Percentiles rank a stretch among this genome's conserved stretches.
Evolutionary conservation across 1,140 invertebrate genomes (phyloP).

Genomic region (Akabosia matsudoensis): DNA sequence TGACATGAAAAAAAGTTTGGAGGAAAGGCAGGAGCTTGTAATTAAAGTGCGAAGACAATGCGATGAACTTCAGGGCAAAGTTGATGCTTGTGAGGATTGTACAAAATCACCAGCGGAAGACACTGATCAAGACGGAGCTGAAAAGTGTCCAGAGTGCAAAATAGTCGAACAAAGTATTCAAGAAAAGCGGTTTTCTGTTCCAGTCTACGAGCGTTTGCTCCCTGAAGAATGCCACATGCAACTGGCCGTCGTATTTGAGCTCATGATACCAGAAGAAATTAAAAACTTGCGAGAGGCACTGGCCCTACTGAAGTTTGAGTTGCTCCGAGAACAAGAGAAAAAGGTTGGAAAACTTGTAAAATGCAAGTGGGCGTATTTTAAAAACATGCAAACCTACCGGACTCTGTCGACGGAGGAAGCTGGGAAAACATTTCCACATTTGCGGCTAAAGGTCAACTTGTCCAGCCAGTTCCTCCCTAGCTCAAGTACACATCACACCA

Average conservation of each 20-base stretch:
- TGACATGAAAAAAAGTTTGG: background rate
- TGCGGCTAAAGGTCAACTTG: background rate
- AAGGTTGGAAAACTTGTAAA: background rate
- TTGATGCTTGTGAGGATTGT: background rate
- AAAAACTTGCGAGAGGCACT: constrained; percentile 8
- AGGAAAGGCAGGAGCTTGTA: background rate
- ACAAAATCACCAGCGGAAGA: background rate
- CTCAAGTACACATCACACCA: background rate
- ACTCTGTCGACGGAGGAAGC: constrained; percentile 1
- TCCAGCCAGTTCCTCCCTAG: background rate
- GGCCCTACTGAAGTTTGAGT: background rate
- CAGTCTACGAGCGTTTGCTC: background rate
- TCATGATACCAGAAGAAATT: background rate
- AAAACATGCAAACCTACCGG: background rate
- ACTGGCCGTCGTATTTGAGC: background rate
- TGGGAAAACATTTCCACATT: background rate
- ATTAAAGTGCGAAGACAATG: background rate
- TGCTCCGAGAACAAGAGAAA: background rate
- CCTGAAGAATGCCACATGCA: background rate
- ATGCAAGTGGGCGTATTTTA: background rate
- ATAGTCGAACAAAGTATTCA: background rate
- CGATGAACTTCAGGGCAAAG: background rate
- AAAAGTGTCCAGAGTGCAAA: background rate
- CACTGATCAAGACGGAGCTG: background rate
- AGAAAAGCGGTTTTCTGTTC: background rate